Conservation (phyloP, 2,888 invertebrate species). For the Troides aeacus region DNA sequence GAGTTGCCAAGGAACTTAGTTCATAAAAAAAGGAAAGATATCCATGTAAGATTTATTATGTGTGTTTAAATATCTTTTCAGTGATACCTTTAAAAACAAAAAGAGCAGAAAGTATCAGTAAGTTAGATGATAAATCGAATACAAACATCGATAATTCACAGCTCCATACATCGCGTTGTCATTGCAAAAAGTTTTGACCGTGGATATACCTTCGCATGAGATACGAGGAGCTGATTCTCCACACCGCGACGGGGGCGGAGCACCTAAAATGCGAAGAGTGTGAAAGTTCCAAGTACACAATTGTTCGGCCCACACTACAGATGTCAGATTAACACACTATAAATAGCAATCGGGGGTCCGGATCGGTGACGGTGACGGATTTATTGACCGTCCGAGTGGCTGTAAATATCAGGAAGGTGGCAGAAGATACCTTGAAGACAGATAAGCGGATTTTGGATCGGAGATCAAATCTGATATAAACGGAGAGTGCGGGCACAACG, state of each 20-base stretch:
- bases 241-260: not conserved
- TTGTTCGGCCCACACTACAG: slow-evolving; percentile 32
- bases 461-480: slow-evolving; percentile 7
- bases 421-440: slow-evolving; percentile 11
- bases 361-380: slow-evolving; percentile 28
- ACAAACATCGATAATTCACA: not conserved
- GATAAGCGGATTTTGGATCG: slow-evolving; percentile 11
- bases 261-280: slow-evolving; percentile 26
- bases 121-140: too few species aligned
- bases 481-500: not conserved
- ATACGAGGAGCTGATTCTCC: slow-evolving; percentile 7
- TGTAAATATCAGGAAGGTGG: slow-evolving; percentile 16
- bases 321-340: slow-evolving; percentile 33
- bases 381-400: slow-evolving; percentile 9
- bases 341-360: slow-evolving; percentile 32
- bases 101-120: too few species aligned
- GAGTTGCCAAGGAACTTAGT: too few species aligned
- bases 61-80: too few species aligned
- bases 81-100: too few species aligned
- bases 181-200: slow-evolving; percentile 1
- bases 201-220: slow-evolving; percentile 6
- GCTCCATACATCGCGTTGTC: not conserved
- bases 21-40: too few species aligned
- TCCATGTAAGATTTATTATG: too few species aligned
- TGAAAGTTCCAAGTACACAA: slow-evolving; percentile 24